Conservation (phyloP, 2,888 invertebrate species). For the Tipula vernalis region DNA sequence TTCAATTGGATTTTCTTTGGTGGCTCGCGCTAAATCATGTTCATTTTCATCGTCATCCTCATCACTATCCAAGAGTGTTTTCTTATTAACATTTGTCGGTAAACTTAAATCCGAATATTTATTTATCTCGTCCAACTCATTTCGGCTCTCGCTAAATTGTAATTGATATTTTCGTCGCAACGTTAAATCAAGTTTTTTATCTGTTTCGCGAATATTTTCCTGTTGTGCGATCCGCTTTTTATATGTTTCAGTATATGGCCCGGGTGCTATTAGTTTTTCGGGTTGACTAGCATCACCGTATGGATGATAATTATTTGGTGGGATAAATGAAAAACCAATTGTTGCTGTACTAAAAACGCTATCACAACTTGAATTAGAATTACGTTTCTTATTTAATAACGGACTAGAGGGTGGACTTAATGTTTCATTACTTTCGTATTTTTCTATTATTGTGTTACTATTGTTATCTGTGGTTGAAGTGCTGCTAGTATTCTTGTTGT, state of each 20-base stretch:
- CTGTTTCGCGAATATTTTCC: constrained; percentile 37
- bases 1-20: constrained; percentile 18
- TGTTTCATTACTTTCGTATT: constrained; percentile 19
- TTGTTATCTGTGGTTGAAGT: constrained; percentile 18
- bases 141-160: constrained; percentile 18
- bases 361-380: constrained; percentile 40
- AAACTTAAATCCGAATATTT: constrained; percentile 30
- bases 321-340: constrained; percentile 57
- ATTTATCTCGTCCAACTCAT: not conserved
- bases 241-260: constrained; percentile 51
- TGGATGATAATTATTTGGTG: constrained; percentile 40
- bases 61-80: constrained; percentile 11
- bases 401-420: constrained; percentile 20
- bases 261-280: constrained; percentile 37
- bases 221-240: constrained; percentile 33
- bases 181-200: constrained; percentile 41
- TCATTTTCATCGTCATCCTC: constrained; percentile 12
- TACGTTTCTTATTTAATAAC: constrained; percentile 18
- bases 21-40: not conserved
- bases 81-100: constrained; percentile 21
- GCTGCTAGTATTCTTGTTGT: not conserved
- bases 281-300: constrained; percentile 28
- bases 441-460: constrained; percentile 24
- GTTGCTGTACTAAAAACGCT: constrained; percentile 60
- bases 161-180: constrained; percentile 52